Base-by-base conservation (phyloP, 2,888 invertebrate genomes). In the Volucella zonaria region DNA sequence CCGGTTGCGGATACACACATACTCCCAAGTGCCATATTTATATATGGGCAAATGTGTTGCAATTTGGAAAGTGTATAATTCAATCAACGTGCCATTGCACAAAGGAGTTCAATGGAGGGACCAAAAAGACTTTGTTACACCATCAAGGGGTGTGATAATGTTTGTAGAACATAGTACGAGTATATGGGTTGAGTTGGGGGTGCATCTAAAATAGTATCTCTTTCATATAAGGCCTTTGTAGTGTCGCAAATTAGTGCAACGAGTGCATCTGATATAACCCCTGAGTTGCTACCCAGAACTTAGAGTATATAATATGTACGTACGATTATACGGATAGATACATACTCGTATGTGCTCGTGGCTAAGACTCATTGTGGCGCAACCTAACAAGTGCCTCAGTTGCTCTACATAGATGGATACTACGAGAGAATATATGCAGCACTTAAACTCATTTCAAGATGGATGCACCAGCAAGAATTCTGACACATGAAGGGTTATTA, bases 81-180 rank as follows among this genome's bases (percentile, higher is more conserved):
- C 67, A 83, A 75, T 83, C 75, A 83, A 56, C 56, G 45, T 70
- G 78, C 47, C 71, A 54, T 66, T 74, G 15, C 38, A 56, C 40
- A 45, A 62, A 73, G 49, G 58, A 43, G 62, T 68, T 68, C 68
- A 62, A 64, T 70, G 64, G 31, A 31, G 31, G 31, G 74, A 70
- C 64, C 75, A 74, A 79, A 78, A 71, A 82, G 76, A 66, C 81
- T 71, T 82, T 82, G 82, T 67, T 73, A 38, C 70, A 52, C 18
- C 18, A 2, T 23, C 18, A 23, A 23, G 18, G 18, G 18, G 3
- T 23, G 18, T 23, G 18, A 23, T 31, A 6, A 4, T 31, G 31
- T 31, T 31, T 31, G 31, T 1, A 31, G 31, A 31, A 6, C 70
- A 23, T 40, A 12, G 31, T 23, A 58, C 38, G 40, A 11, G 15